Percentiles rank a stretch among this genome's conserved stretches.
Evolutionary conservation across 2,113 vertebrate species (phyloP).

Genomic region (Gallinago undulata): DNA sequence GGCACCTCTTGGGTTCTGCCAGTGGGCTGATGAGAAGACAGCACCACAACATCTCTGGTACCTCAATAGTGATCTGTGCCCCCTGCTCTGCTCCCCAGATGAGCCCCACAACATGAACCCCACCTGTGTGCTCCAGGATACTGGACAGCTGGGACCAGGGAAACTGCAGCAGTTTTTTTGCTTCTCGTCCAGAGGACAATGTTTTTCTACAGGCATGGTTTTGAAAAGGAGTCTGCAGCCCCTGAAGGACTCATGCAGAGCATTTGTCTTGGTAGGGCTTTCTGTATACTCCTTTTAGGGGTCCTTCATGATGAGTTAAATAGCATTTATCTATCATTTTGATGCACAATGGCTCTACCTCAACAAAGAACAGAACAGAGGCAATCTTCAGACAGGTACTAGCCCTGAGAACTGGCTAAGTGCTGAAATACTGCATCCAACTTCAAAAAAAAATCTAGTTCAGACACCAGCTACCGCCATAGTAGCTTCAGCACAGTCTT

Average conservation of each 20-base stretch:
- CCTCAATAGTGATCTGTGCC: background rate
- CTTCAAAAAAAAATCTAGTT: background rate
- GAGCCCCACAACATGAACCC: background rate
- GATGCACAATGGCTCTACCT: background rate
- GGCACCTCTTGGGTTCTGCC: background rate
- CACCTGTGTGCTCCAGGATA: background rate
- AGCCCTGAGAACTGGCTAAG: background rate
- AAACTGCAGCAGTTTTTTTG: background rate
- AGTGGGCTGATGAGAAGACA: fast-evolving
- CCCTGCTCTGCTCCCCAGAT: background rate
- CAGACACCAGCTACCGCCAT: background rate
- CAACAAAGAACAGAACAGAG: background rate
- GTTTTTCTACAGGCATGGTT: background rate
- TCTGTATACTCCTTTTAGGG: background rate
- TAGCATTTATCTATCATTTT: background rate
- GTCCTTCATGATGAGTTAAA: background rate
- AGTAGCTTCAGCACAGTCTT: background rate
- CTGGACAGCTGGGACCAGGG: background rate
- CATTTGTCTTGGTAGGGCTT: background rate
- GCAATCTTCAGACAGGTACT: background rate
- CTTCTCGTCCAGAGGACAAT: background rate
- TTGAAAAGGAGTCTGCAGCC: background rate
- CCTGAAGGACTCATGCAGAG: background rate
- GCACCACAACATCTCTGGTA: no score
- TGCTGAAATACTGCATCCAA: background rate